Conservation (phyloP, 1,140 invertebrate species). For the Diabrotica undecimpunctata region DNA sequence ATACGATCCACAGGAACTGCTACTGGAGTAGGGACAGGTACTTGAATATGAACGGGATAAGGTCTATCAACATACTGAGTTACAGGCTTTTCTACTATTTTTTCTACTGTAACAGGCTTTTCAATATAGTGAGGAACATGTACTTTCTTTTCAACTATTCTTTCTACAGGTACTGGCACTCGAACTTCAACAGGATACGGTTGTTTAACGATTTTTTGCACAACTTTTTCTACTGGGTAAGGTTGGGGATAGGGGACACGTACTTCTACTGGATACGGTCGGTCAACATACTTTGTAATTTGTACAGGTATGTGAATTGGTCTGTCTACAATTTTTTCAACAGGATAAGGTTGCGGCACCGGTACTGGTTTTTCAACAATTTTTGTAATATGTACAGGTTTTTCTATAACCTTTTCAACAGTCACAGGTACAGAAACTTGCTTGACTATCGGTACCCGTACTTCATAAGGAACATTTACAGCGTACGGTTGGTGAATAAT, state of each 20-base stretch:
- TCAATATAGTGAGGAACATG: constrained; percentile 30
- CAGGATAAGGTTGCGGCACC: constrained; percentile 41
- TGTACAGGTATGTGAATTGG: constrained; percentile 47
- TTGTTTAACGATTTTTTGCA: constrained; percentile 52
- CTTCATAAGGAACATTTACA: constrained; percentile 34
- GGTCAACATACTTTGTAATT: constrained; percentile 55
- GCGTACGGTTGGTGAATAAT: constrained; percentile 53
- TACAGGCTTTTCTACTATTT: constrained; percentile 47
- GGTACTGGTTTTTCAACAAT: constrained; percentile 54
- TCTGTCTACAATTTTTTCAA: constrained; percentile 58
- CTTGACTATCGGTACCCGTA: constrained; percentile 48
- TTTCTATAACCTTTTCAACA: constrained; percentile 48
- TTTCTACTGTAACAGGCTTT: constrained; percentile 45
- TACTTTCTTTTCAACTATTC: constrained; percentile 37
- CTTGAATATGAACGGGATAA: constrained; percentile 38
- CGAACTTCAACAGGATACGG: constrained; percentile 38
- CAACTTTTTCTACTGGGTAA: constrained; percentile 54
- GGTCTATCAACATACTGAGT: constrained; percentile 33
- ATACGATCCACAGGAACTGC: constrained; percentile 41
- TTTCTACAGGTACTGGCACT: constrained; percentile 33
- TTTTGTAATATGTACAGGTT: constrained; percentile 48
- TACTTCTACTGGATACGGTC: constrained; percentile 55
- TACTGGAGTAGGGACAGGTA: constrained; percentile 29
- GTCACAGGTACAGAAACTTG: constrained; percentile 23
- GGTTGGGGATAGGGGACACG: constrained; percentile 51